Conservation (phyloP, 2,797 vertebrate species). For the Merluccius polli region DNA sequence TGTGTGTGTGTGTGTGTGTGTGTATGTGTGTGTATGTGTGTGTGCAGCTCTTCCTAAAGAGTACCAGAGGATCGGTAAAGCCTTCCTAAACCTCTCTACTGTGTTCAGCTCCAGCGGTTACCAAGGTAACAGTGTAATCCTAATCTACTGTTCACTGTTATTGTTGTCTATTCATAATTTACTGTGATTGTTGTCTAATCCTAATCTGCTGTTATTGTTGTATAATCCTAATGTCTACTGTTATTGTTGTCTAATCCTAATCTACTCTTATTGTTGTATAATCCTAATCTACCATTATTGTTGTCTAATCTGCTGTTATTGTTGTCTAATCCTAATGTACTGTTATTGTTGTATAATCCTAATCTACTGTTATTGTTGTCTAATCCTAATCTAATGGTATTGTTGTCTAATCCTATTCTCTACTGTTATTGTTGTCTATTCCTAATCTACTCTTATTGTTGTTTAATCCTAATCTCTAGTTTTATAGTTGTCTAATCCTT, state of each 20-base stretch:
- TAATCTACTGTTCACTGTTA: not conserved
- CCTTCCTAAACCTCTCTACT: slow-evolving; percentile 79
- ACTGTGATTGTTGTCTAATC: not conserved
- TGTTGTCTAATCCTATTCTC: too few relatives aligned
- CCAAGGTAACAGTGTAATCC: slow-evolving; percentile 69
- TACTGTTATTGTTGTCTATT: too few relatives aligned
- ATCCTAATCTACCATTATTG: not conserved
- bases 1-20: slow-evolving; percentile 29
- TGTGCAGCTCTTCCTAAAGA: slow-evolving; percentile 84
- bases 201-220: not conserved
- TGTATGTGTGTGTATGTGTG: slow-evolving; percentile 30
- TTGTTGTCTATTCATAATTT: not conserved
- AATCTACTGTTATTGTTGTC: not conserved
- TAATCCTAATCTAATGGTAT: too few relatives aligned
- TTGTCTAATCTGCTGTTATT: not conserved
- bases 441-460: not conserved
- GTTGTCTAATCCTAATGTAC: not conserved
- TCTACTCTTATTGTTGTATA: not conserved
- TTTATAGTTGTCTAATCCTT: too few relatives aligned
- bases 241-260: not conserved
- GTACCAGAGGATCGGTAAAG: slow-evolving; percentile 88
- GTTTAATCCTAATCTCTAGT: not conserved
- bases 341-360: not conserved
- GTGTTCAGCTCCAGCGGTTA: slow-evolving; percentile 85
- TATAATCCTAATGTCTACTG: not conserved